Evolutionary conservation across 2,888 invertebrate species (phyloP).

Genomic region (Brachyptera putata): DNA sequence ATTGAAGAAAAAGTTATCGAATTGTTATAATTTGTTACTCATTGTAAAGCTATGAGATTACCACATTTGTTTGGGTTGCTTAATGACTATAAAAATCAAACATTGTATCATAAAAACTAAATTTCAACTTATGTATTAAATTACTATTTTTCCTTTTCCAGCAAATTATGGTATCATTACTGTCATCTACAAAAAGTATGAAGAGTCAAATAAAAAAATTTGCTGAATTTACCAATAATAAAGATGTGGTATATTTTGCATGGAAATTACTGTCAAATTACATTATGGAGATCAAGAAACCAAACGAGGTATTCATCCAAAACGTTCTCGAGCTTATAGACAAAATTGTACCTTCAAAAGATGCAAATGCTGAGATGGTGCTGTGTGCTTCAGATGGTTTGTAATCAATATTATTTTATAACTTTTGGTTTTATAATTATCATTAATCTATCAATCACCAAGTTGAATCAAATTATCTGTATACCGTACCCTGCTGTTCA

Average conservation of each 20-base stretch:
- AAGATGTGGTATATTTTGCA: constrained; percentile 70
- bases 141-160: no score
- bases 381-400: background rate
- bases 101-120: no score
- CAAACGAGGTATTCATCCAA: constrained; percentile 53
- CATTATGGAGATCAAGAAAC: constrained; percentile 55
- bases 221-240: constrained; percentile 68
- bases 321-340: constrained; percentile 62
- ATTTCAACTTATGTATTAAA: no score
- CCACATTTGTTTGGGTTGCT: no score
- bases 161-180: constrained; percentile 59
- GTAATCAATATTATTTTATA: background rate
- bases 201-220: constrained; percentile 60
- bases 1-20: no score
- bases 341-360: constrained; percentile 44
- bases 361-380: background rate
- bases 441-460: no score
- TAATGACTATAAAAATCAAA: no score
- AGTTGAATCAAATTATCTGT: no score
- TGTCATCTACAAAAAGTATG: constrained; percentile 60
- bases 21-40: no score
- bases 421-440: no score
- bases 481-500: no score
- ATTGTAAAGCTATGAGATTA: no score
- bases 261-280: constrained; percentile 58